Evolutionary conservation across 2,888 invertebrate species (phyloP).

Genomic region (Platynereis dumerilii): DNA sequence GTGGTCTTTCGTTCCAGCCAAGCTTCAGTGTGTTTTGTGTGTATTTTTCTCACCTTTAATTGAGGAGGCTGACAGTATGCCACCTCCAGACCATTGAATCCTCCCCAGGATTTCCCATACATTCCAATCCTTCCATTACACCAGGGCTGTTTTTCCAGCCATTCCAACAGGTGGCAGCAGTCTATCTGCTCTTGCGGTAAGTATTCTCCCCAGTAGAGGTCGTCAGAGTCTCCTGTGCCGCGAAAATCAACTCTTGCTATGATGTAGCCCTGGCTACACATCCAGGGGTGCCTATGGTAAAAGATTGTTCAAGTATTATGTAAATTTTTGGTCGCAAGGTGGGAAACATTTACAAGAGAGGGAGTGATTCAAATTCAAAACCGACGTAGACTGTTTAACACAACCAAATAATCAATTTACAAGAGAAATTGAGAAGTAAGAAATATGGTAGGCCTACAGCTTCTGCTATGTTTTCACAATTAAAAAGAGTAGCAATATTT

Average conservation of each 20-base stretch:
- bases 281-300: conserved; percentile 13
- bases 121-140: conserved; percentile 32
- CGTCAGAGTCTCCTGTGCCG: conserved; percentile 38
- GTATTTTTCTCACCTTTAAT: conserved; percentile 33
- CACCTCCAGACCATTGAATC: conserved; percentile 40
- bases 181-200: conserved; percentile 36
- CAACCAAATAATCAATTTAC: no score
- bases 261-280: conserved; percentile 33
- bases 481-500: no score
- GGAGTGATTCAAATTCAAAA: no score
- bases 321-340: conserved; percentile 4
- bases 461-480: no score
- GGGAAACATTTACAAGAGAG: no score
- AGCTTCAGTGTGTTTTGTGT: no score
- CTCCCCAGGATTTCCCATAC: conserved; percentile 41
- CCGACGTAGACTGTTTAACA: no score
- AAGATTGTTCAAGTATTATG: neutral
- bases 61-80: conserved; percentile 30
- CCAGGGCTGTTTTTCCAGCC: conserved; percentile 36
- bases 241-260: conserved; percentile 34
- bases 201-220: conserved; percentile 37
- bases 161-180: conserved; percentile 33
- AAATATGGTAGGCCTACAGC: no score
- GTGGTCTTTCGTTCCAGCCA: no score
- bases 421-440: no score